Percentiles rank a stretch among this genome's conserved stretches.
These are phyloP conservation scores for Aphelinus certus DNA, from an alignment of 1,140 invertebrate species.

Conservation along the genomic window DNA sequence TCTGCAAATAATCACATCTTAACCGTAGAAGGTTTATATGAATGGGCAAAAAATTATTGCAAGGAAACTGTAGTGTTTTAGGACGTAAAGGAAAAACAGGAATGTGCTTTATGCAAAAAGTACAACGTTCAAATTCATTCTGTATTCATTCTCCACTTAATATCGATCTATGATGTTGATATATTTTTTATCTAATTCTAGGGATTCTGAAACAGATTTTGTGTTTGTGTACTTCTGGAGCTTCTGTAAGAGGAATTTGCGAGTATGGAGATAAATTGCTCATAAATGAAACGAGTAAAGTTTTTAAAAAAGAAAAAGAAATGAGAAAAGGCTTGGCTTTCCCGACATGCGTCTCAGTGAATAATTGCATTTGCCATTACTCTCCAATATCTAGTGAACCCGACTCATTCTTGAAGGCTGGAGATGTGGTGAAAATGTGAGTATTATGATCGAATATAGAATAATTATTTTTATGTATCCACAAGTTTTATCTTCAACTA, in stretches of 20 bases:
- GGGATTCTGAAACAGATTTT: slow-evolving; percentile 90
- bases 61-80: too few species aligned
- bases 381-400: slow-evolving; percentile 94
- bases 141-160: too few species aligned
- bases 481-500: too few species aligned
- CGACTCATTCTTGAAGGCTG: slow-evolving; percentile 88
- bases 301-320: slow-evolving; percentile 99
- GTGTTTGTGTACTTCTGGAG: slow-evolving; percentile 86
- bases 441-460: slow-evolving; percentile 51
- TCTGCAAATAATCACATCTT: too few species aligned
- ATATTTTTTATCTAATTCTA: slow-evolving; percentile 60
- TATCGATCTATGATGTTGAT: too few species aligned
- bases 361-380: slow-evolving; percentile 99
- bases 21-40: too few species aligned
- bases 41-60: too few species aligned
- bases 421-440: slow-evolving; percentile 98
- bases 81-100: too few species aligned
- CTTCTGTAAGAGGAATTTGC: slow-evolving; percentile 91
- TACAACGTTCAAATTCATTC: too few species aligned
- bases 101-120: too few species aligned
- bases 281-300: slow-evolving; percentile 91
- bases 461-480: too few species aligned
- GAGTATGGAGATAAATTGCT: slow-evolving; percentile 90
- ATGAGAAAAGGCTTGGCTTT: slow-evolving; percentile 98
- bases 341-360: slow-evolving; percentile 97